Conservation (phyloP, 2,888 invertebrate species). For the Tiphia femorata region DNA sequence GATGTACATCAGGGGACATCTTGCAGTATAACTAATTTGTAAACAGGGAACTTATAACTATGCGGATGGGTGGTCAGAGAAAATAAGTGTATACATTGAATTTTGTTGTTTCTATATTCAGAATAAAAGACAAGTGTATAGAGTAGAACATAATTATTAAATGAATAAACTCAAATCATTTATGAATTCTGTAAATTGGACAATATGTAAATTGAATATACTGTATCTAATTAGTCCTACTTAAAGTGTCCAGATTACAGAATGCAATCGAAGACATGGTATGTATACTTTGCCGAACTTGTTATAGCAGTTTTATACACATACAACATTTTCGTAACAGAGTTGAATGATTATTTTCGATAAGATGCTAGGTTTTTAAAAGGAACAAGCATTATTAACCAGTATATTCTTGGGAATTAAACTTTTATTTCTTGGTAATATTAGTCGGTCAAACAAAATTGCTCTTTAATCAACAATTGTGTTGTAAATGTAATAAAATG, state of each 20-base stretch:
- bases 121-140: conserved; percentile 28
- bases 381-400: conserved; percentile 25
- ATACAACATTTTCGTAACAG: too few species aligned
- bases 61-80: conserved; percentile 30
- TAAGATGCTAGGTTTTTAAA: too few species aligned
- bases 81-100: conserved; percentile 26
- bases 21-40: conserved; percentile 28
- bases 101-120: conserved; percentile 33
- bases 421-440: conserved; percentile 38
- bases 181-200: conserved; percentile 19
- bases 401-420: conserved; percentile 28
- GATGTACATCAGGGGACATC: conserved; percentile 27
- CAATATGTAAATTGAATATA: conserved; percentile 5
- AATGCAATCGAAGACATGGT: conserved; percentile 17
- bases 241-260: conserved; percentile 22
- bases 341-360: too few species aligned
- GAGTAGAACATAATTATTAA: conserved; percentile 24
- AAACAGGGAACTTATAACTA: conserved; percentile 26
- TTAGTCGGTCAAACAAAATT: conserved; percentile 17
- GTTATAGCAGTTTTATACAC: conserved; percentile 30
- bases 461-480: conserved; percentile 15
- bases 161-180: conserved; percentile 25
- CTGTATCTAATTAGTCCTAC: conserved; percentile 18
- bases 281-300: conserved; percentile 25
- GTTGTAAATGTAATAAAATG: conserved; percentile 29